Conservation (phyloP, 2,113 vertebrate genomes). For the Channa maculata region DNA sequence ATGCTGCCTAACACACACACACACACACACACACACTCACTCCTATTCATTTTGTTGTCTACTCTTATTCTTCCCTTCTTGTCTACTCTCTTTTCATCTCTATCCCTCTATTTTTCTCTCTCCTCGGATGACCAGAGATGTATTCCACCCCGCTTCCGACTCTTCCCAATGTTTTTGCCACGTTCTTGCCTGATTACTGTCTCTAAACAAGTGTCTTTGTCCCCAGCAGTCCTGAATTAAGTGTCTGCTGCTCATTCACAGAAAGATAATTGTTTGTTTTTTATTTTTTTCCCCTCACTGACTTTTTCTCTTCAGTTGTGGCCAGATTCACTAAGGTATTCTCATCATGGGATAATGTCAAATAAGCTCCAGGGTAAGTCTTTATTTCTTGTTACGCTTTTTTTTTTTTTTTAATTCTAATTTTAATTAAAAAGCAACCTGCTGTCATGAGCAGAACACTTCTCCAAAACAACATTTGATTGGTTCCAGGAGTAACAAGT, state of each 20-base stretch:
- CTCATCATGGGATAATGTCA: slow-evolving; percentile 48
- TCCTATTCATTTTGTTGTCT: slow-evolving; percentile 28
- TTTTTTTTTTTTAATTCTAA: neutral
- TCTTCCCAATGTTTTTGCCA: slow-evolving; percentile 41
- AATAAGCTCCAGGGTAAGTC: slow-evolving; percentile 61
- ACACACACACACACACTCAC: neutral
- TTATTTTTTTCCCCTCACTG: slow-evolving; percentile 14
- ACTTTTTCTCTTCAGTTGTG: slow-evolving; percentile 50
- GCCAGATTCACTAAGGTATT: slow-evolving; percentile 66
- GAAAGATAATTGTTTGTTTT: slow-evolving; percentile 64
- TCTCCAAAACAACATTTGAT: slow-evolving; percentile 61
- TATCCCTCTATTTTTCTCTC: slow-evolving; percentile 30
- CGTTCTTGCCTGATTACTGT: slow-evolving; percentile 66
- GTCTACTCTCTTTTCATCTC: slow-evolving; percentile 34
- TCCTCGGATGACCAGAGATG: slow-evolving; percentile 54
- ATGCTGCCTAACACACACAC: slow-evolving; percentile 50
- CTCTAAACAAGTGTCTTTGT: slow-evolving; percentile 59
- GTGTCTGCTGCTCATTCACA: slow-evolving; percentile 61
- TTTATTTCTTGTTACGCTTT: slow-evolving; percentile 31
- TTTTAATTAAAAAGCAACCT: slow-evolving; percentile 65
- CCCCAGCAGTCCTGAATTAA: slow-evolving; percentile 64
- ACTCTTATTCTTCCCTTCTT: slow-evolving; percentile 40
- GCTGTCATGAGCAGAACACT: slow-evolving; percentile 33
- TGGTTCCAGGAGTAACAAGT: slow-evolving; percentile 39
- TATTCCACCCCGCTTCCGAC: slow-evolving; percentile 22